Evolutionary conservation across 2,113 vertebrate species (phyloP).

Genomic region (Tachuris rubrigastra): DNA sequence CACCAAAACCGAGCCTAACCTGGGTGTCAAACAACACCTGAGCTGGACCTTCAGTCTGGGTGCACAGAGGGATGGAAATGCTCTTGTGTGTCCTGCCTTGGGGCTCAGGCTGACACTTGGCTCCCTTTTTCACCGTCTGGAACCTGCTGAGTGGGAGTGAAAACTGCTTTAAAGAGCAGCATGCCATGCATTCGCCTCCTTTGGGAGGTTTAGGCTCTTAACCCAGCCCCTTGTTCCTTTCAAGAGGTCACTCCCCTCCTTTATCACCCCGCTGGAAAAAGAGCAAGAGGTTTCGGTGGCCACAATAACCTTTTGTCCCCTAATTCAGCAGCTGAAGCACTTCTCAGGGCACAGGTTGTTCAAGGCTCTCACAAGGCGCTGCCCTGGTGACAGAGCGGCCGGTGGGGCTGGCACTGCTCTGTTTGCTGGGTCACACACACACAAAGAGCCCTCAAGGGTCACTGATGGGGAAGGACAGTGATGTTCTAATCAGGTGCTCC

Average conservation of each 20-base stretch:
- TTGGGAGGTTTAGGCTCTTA: constrained; percentile 37
- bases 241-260: constrained; percentile 39
- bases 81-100: fast-evolving
- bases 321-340: background rate
- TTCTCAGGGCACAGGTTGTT: constrained; percentile 9
- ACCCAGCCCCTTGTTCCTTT: constrained; percentile 47
- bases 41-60: background rate
- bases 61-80: background rate
- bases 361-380: background rate
- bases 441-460: background rate
- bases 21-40: background rate
- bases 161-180: background rate
- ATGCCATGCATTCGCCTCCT: background rate
- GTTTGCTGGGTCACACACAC: background rate
- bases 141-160: background rate
- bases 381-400: background rate
- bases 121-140: background rate
- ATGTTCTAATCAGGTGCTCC: constrained; percentile 4
- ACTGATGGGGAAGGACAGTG: background rate
- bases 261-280: background rate
- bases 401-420: background rate
- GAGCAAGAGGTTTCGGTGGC: background rate
- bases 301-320: constrained; percentile 47
- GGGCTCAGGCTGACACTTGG: background rate
- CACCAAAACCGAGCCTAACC: background rate